A percentile compares a stretch with the other conserved stretches of the same genome.
phyloP scores from a whole-genome alignment of 2,113 vertebrate genomes.

The Pedionomus torquatus region DNA sequence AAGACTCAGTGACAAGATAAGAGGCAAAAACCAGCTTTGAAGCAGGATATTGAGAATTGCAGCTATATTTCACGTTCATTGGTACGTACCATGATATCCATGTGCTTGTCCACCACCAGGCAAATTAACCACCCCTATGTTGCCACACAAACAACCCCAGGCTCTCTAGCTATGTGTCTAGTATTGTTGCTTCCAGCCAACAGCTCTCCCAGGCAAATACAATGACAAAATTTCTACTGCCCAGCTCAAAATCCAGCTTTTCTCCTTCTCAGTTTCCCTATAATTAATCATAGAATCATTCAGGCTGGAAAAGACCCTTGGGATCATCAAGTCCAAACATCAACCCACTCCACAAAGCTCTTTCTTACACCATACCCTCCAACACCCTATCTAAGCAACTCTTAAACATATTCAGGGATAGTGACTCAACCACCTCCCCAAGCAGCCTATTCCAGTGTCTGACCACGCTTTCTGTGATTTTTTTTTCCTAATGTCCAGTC shows the following conservation, averaged over 20 bases:
- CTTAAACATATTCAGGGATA: no score
- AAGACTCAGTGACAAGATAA: neutral
- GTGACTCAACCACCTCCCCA: no score
- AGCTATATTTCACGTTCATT: rapidly evolving
- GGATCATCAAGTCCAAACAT: no score
- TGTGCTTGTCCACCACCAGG: neutral
- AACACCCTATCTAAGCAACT: no score
- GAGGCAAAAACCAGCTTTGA: neutral
- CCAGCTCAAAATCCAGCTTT: neutral
- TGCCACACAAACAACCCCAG: neutral
- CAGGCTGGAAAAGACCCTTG: no score
- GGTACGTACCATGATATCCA: rapidly evolving
- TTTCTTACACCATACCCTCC: no score
- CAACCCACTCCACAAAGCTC: no score
- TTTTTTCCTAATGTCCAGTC: no score
- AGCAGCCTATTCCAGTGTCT: no score
- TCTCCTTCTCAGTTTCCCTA: neutral
- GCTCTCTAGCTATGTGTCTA: neutral
- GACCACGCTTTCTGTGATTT: no score
- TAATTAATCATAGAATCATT: neutral
- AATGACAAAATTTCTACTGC: neutral
- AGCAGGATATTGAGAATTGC: neutral
- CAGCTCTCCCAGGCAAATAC: neutral
- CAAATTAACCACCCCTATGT: rapidly evolving
- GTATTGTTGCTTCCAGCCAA: neutral